These are phyloP conservation scores for Eurypyga helias DNA, from an alignment of 2,113 vertebrate species.

Conservation along the genomic window DNA sequence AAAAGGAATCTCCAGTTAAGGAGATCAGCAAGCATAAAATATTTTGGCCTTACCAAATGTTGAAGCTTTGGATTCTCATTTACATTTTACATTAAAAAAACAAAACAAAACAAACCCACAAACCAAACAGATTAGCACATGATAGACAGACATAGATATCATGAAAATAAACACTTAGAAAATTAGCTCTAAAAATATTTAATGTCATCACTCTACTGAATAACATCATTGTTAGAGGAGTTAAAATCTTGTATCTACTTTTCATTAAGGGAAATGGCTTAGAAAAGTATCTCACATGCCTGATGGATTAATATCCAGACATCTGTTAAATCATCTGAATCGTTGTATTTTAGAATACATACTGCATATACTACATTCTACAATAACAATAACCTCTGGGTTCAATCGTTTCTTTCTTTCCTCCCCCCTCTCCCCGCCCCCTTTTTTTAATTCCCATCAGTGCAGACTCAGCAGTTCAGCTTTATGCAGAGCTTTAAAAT, in stretches of 20 bases:
- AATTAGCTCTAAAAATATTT: not conserved
- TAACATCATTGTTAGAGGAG: not conserved
- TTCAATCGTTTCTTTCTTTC: not conserved
- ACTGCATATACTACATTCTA: not conserved
- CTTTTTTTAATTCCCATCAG: not conserved
- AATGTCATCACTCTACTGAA: not conserved
- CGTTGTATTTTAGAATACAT: not conserved
- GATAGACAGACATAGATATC: not conserved
- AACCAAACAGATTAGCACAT: not conserved
- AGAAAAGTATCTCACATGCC: not conserved
- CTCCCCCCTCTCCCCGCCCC: no score
- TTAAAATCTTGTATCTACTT: not conserved
- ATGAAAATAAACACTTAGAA: not conserved
- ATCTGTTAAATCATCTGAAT: not conserved
- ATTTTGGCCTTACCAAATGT: not conserved
- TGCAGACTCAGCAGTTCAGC: not conserved
- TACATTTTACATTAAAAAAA: not conserved
- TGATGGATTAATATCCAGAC: not conserved
- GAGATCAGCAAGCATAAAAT: slow-evolving; percentile 60
- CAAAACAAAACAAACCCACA: no score
- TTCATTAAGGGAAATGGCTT: not conserved
- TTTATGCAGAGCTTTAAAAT: not conserved
- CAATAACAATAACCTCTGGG: not conserved
- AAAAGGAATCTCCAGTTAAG: not conserved
- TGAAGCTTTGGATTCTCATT: not conserved